phyloP scores from a whole-genome alignment of 2,888 invertebrate genomes.

The Actias luna region DNA sequence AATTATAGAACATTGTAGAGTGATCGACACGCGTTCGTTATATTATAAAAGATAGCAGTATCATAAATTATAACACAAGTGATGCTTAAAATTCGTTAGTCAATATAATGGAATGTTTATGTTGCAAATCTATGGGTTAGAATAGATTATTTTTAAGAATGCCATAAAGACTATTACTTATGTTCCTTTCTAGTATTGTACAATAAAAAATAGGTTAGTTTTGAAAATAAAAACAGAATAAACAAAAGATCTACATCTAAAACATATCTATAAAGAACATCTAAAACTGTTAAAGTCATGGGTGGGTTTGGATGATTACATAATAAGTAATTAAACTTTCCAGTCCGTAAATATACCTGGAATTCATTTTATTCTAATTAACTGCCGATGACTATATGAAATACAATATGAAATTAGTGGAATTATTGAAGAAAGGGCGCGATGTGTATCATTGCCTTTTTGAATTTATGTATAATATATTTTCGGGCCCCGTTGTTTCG shows the following conservation, averaged over 20 bases:
- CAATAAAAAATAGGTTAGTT: too few relatives aligned
- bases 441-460: background rate
- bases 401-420: too few relatives aligned
- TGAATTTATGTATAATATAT: background rate
- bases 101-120: background rate
- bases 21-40: background rate
- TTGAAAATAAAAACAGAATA: too few relatives aligned
- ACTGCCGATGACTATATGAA: too few relatives aligned
- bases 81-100: background rate
- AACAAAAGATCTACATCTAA: too few relatives aligned
- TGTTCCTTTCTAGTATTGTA: too few relatives aligned
- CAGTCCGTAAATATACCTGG: background rate
- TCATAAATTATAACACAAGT: background rate
- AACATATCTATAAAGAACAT: too few relatives aligned
- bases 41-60: background rate
- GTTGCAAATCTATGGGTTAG: background rate
- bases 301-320: too few relatives aligned
- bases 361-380: background rate
- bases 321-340: background rate
- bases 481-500: background rate
- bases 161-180: background rate
- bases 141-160: background rate
- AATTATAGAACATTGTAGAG: slow-evolving; percentile 11
- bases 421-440: too few relatives aligned
- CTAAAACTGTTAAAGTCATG: too few relatives aligned